Evolutionary conservation across 2,797 vertebrate genomes (phyloP), one percentile per base, ranked within the genome.

Genomic region (Parambassis ranga): DNA sequence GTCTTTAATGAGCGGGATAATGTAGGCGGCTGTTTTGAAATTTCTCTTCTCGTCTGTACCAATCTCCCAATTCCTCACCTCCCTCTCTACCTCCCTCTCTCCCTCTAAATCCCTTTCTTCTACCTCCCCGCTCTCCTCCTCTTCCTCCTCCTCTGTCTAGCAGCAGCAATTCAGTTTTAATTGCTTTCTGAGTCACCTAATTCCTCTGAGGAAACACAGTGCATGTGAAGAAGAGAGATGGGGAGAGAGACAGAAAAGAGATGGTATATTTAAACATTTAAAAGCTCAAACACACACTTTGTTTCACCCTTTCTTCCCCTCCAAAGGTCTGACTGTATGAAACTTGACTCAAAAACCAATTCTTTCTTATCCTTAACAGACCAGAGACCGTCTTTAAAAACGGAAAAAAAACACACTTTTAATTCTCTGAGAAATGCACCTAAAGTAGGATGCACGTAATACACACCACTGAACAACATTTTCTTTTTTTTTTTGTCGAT

Each of bases 121-220:
- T 60, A 24, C 71, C 59, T 71, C 63, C 33, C 63, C 37, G 3
- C 68, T 62, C 62, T 35, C 59, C 74, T 71, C 61, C 64, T 71
- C 74, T 74, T 53, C 68, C 73, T 79, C 66, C 73, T 76, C 73
- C 71, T 80, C 76, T 72, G 77, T 80, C 77, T 75, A 70, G 65
- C 68, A 60, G 75, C 68, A 47, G 82, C 75, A 71, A 83, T 84
- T 83, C 79, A 32, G 44, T 76, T 84, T 89, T 91, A 89, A 90
- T 89, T 90, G 87, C 82, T 84, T 86, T 89, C 79, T 87, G 84
- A 86, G 83, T 89, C 85, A 84, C 82, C 62, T 84, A 76, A 83
- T 83, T 85, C 79, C 77, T 65, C 68, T 0, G 72, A 87, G 84
- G 68, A 73, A 35, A 56, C 77, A 64, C 13, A 16, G 47, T 31